Base-by-base conservation (phyloP, 2,888 invertebrate species). In the Bugula neritina region DNA sequence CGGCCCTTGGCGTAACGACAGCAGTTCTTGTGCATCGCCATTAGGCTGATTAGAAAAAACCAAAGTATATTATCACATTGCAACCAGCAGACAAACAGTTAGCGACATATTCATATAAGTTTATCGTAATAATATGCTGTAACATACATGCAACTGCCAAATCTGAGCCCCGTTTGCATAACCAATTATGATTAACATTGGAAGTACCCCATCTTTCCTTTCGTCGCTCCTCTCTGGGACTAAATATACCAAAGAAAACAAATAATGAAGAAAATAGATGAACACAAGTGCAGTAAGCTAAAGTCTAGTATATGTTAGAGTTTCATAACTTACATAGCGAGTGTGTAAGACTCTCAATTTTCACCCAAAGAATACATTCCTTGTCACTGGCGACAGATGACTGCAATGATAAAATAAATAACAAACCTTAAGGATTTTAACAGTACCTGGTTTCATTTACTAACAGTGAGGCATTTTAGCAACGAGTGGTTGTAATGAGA, bases 11-110 rank as follows among this genome's bases (percentile, higher is more conserved):
- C 94, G 88, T 90, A 95, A 93, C 1, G 96, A 95, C 73, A 98
- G 85, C 34, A 97, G 92, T 85, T 97, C 97, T 74, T 92, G 91
- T 0, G 96, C 97, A 83, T 97, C 96, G 29, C 97, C 96, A 78
- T 90, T 91, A 10, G 92, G 91, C 90, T 93, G 85, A 31, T 86
- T 86, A 35, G 84, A 73, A 58, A 69, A 72, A 73, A 73, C 69
- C 71, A 35, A 69, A n/a, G n/a, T n/a, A n/a, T n/a, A n/a, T n/a
- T n/a, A n/a, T n/a, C n/a, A n/a, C n/a, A n/a, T n/a, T n/a, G n/a
- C n/a, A n/a, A n/a, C n/a, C n/a, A n/a, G n/a, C n/a, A n/a, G n/a
- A n/a, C n/a, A n/a, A n/a, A n/a, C n/a, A n/a, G n/a, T n/a, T n/a
- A n/a, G n/a, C n/a, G n/a, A n/a, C n/a, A n/a, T n/a, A n/a, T n/a